Conservation (phyloP, 2,888 invertebrate genomes). For the Thecocarcelia acutangulata region DNA sequence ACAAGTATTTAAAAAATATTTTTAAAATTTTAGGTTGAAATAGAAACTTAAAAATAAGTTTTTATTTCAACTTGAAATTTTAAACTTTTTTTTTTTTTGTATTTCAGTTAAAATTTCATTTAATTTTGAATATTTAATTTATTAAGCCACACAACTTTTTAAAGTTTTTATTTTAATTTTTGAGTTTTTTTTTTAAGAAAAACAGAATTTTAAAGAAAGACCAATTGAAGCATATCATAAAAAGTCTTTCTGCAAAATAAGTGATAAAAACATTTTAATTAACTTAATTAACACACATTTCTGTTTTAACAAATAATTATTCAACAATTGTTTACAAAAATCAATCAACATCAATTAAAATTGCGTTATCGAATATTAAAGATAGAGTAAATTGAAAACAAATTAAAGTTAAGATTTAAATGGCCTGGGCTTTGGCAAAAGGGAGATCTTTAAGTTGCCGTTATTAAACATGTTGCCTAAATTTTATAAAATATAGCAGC, state of each 20-base stretch:
- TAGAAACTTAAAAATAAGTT: background rate
- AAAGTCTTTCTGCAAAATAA: constrained; percentile 68
- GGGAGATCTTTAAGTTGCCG: constrained; percentile 53
- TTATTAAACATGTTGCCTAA: constrained; percentile 66
- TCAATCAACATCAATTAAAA: constrained; percentile 37
- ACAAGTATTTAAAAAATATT: constrained; percentile 65
- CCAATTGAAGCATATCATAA: constrained; percentile 34
- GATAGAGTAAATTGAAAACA: background rate
- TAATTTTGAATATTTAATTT: constrained; percentile 46
- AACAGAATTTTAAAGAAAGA: constrained; percentile 59
- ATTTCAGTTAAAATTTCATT: constrained; percentile 18
- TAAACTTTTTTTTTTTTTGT: background rate
- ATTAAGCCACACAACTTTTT: constrained; percentile 65
- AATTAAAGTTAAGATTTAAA: constrained; percentile 15
- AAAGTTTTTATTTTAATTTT: constrained; percentile 9
- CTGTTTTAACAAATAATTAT: constrained; percentile 42
- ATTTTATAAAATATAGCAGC: constrained; percentile 72
- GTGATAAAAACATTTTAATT: constrained; percentile 69
- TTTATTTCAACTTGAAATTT: constrained; percentile 17
- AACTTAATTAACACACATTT: constrained; percentile 42
- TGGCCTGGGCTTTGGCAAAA: background rate
- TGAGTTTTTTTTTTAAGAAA: constrained; percentile 34
- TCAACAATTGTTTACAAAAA: constrained; percentile 56
- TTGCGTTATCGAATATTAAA: constrained; percentile 49
- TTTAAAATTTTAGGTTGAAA: constrained; percentile 40